Percentiles rank a stretch among this genome's conserved stretches.
These are phyloP conservation scores for Selenia dentaria DNA, from an alignment of 2,888 invertebrate species.

Conservation along the genomic window DNA sequence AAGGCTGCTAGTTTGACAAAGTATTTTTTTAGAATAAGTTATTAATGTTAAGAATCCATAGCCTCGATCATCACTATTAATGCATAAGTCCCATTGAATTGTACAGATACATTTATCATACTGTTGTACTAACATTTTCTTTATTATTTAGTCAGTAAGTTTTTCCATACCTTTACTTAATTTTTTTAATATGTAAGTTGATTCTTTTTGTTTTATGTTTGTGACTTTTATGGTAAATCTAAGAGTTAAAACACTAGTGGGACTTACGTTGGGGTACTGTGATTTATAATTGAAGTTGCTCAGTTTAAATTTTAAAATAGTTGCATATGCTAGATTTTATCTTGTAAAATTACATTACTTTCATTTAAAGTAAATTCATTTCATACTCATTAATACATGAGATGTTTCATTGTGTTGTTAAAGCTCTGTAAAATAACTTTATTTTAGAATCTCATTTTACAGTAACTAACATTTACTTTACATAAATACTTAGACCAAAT, in stretches of 20 bases:
- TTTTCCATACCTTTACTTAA: slow-evolving; percentile 41
- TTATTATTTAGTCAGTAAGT: slow-evolving; percentile 36
- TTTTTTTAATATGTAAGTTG: slow-evolving; percentile 40
- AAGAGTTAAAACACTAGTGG: slow-evolving; percentile 11
- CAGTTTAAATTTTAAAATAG: slow-evolving; percentile 67
- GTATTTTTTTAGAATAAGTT: slow-evolving; percentile 43
- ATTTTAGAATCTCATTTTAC: slow-evolving; percentile 22
- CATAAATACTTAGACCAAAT: background rate
- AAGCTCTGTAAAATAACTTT: background rate
- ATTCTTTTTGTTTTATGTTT: slow-evolving; percentile 38
- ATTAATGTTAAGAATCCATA: slow-evolving; percentile 38
- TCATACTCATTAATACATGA: slow-evolving; percentile 2
- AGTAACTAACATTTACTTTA: background rate
- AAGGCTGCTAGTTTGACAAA: slow-evolving; percentile 40
- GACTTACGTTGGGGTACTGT: slow-evolving; percentile 12
- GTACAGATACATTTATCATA: slow-evolving; percentile 52
- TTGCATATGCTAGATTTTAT: slow-evolving; percentile 44
- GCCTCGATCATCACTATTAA: slow-evolving; percentile 16
- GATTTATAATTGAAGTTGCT: slow-evolving; percentile 59
- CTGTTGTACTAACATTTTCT: slow-evolving; percentile 60
- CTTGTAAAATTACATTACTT: slow-evolving; percentile 19
- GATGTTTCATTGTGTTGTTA: background rate
- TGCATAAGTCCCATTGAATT: slow-evolving; percentile 58
- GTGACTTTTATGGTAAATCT: slow-evolving; percentile 27
- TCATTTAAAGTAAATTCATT: slow-evolving; percentile 18